Evolutionary conservation across 2,888 invertebrate genomes (phyloP), one percentile per base, ranked within the genome.

Genomic region (Pherbina coryleti): DNA sequence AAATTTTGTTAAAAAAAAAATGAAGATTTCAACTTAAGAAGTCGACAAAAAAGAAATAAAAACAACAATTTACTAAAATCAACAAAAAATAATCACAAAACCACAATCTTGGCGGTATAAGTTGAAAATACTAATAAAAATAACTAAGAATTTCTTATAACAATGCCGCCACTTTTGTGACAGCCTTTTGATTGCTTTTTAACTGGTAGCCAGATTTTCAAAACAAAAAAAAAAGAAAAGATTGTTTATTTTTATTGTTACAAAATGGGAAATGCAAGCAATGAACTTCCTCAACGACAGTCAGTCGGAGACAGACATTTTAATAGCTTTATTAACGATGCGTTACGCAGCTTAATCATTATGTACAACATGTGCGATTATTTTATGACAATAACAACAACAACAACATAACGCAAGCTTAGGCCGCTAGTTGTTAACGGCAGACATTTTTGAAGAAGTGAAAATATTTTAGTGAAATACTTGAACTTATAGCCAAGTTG

Each of bases 321-420:
- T 69, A 51, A 69, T 28, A 49, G 22, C 69, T 69, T 69, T 28
- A 69, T 69, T 69, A 44, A 28, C 51, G 51, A 69, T 69, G 69
- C 44, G 66, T 22, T 7, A 44, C 25, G 69, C 22, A 22, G 14
- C 25, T 44, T 1, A 44, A 69, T 69, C 37, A 69, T 25, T 51
- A 69, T 69, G 69, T 34, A 66, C 31, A 37, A 9, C 66, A 66
- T 66, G 66, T 9, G 37, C 22, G 25, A 49, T 9, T 11, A 25
- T 17, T 5, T 25, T 49, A 44, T 14, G 9, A 22, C 69, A 11
- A 22, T 22, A 28, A 51, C 49, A 25, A 14, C 51, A 64, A 64
- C 5, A 31, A 64, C 60, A 62, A 62, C 55, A 55, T 55, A 22
- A 3, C 14, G 5, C 11, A 69, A 22, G 67, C 19, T 49, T 2